Evolutionary conservation across 2,113 vertebrate genomes (phyloP).

Genomic region (Lycocorax pyrrhopterus): DNA sequence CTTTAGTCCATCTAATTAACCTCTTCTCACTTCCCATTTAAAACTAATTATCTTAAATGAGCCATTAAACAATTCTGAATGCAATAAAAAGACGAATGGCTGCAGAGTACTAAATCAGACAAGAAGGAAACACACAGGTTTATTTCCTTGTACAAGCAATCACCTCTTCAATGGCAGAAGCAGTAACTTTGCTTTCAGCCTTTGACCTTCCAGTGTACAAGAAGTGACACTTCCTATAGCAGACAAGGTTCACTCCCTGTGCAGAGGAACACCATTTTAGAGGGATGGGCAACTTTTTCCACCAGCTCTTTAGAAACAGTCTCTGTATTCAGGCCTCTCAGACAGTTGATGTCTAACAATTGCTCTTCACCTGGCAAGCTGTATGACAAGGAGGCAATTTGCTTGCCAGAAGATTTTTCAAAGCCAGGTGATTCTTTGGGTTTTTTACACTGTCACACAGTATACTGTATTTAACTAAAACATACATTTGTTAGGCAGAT

Average conservation of each 20-base stretch:
- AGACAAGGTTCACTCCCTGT: not conserved
- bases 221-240: not conserved
- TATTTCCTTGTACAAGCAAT: slow-evolving; percentile 30
- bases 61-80: slow-evolving; percentile 48
- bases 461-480: not conserved
- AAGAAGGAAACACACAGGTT: not conserved
- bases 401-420: not conserved
- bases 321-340: not conserved
- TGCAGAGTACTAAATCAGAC: not conserved
- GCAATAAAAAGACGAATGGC: slow-evolving; percentile 8
- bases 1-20: slow-evolving; percentile 26
- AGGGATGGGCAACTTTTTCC: not conserved
- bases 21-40: slow-evolving; percentile 44
- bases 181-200: not conserved
- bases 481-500: not conserved
- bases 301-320: not conserved
- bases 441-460: not conserved
- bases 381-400: not conserved
- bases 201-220: not conserved
- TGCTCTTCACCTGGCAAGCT: not conserved
- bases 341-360: not conserved
- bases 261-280: not conserved
- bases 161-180: not conserved
- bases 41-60: slow-evolving; percentile 53
- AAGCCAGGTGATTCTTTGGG: not conserved